Base-by-base conservation (phyloP, 2,888 invertebrate species). In the Ophonus ardosiacus region DNA sequence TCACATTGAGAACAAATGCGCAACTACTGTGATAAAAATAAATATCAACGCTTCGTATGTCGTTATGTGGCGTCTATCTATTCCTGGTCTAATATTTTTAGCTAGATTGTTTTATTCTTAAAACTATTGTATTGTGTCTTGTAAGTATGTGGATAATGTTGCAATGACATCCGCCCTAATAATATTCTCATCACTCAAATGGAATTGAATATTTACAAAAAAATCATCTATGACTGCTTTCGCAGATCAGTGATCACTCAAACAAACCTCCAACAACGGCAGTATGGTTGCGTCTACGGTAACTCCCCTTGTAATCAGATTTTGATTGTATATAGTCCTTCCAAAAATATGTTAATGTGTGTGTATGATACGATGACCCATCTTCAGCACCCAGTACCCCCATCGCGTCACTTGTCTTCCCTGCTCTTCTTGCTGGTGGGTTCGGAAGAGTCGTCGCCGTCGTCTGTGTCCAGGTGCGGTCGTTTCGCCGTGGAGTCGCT, bases 351-450 rank as follows among this genome's bases (percentile, higher is more conserved):
- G 38, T 74, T 61, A 40, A 21, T 78, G 57, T 57, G 24, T 78
- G 76, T 15, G 21, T 7, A 18, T 17, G 63, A 21, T 15, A 13
- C 8, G 59, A 40, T 3, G 40, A 40, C 7, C n/a, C 71, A 6
- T 17, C 51, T 68, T 15, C 18, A 17, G 21, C 57, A 21, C 93
- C 93, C 93, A 93, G 93, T 90, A 91, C 90, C 87, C 90, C 90
- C 7, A 24, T 13, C 24, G 6, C 63, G 18, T 63, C 63, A 87
- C 89, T 51, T 87, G 86, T 90, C 90, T 82, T 91, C 90, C 88
- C 92, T 92, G 88, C 91, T 91, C 90, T 93, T 93, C 91, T 93
- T 93, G 88, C 90, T 90, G 87, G 91, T 90, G 86, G 92, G 92
- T 88, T 92, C 92, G 81, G 89, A 90, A 87, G 91, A 91, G 88